phyloP scores from a whole-genome alignment of 2,888 invertebrate genomes.

The Andrena hattorfiana region DNA sequence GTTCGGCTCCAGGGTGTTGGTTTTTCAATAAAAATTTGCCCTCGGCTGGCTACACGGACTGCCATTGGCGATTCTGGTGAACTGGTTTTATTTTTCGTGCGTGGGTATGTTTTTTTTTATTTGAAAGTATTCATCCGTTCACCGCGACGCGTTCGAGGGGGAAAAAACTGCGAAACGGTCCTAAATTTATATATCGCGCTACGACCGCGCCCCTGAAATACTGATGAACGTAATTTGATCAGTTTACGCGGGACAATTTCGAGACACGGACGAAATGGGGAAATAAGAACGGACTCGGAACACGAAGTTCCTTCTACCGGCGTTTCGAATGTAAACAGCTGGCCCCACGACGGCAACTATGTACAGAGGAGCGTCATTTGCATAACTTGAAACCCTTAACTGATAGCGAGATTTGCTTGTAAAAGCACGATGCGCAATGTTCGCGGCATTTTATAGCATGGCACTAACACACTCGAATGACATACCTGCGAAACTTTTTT shows the following conservation, averaged over 20 bases:
- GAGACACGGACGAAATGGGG: slow-evolving; percentile 11
- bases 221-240: slow-evolving; percentile 45
- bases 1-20: neutral
- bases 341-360: slow-evolving; percentile 30
- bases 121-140: neutral
- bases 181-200: slow-evolving; percentile 15
- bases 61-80: neutral
- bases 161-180: neutral
- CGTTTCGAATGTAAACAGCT: slow-evolving; percentile 44
- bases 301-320: slow-evolving; percentile 39
- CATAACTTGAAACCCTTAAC: slow-evolving; percentile 52
- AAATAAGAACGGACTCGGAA: slow-evolving; percentile 26
- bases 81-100: neutral
- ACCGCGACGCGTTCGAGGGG: neutral
- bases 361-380: slow-evolving; percentile 53
- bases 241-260: slow-evolving; percentile 24
- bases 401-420: slow-evolving; percentile 51
- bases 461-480: slow-evolving; percentile 17
- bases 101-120: neutral
- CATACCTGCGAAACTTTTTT: neutral
- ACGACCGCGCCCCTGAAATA: slow-evolving; percentile 19
- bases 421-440: slow-evolving; percentile 24
- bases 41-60: neutral
- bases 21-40: slow-evolving; percentile 41
- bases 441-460: slow-evolving; percentile 20